Conservation (phyloP, 2,888 invertebrate species). For the Thymelicus lineola region DNA sequence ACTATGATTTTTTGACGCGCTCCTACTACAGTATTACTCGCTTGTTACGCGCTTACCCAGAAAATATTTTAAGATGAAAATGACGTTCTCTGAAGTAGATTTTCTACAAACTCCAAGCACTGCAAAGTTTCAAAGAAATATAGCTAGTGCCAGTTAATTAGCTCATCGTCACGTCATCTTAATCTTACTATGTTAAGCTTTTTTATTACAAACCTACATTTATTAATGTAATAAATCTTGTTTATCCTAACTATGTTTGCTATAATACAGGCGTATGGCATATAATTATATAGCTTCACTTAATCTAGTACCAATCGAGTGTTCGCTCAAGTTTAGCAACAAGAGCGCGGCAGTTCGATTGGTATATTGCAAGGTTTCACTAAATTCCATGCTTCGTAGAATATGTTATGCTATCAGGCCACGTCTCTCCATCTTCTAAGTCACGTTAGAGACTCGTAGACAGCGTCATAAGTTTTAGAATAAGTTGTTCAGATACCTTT, state of each 20-base stretch:
- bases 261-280: background rate
- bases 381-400: too few relatives aligned
- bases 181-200: slow-evolving; percentile 5
- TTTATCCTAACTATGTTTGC: background rate
- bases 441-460: too few relatives aligned
- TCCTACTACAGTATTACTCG: background rate
- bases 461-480: too few relatives aligned
- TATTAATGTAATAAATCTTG: too few relatives aligned
- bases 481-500: too few relatives aligned
- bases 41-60: slow-evolving; percentile 4
- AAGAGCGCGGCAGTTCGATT: too few relatives aligned
- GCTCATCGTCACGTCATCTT: slow-evolving; percentile 51
- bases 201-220: slow-evolving; percentile 20
- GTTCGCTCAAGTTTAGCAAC: too few relatives aligned
- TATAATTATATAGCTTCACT: too few relatives aligned
- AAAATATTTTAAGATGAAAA: slow-evolving; percentile 2
- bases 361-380: too few relatives aligned
- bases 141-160: slow-evolving; percentile 52
- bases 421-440: too few relatives aligned
- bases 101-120: slow-evolving; percentile 1
- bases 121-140: background rate
- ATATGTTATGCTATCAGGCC: too few relatives aligned
- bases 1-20: slow-evolving; percentile 1
- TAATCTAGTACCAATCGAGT: too few relatives aligned
- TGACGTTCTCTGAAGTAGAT: background rate